phyloP scores from a whole-genome alignment of 2,113 vertebrate genomes.

The Sapayoa aenigma region DNA sequence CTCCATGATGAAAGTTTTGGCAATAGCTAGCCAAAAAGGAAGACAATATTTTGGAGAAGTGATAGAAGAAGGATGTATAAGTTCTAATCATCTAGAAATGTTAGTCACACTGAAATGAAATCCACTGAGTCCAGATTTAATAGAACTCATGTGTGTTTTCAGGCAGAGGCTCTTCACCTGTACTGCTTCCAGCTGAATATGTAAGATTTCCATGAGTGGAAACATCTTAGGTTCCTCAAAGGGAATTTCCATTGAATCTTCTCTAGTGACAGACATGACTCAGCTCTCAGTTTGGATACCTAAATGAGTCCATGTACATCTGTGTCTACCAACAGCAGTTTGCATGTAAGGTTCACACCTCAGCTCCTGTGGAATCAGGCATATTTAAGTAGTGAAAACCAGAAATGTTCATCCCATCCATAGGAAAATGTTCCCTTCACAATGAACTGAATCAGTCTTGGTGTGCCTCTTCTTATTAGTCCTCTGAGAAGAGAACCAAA shows the following conservation, averaged over 20 bases:
- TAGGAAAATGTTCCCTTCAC: rapidly evolving
- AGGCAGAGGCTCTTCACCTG: background rate
- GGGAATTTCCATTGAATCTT: background rate
- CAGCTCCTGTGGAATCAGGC: background rate
- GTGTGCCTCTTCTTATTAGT: background rate
- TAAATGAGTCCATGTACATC: background rate
- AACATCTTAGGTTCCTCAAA: background rate
- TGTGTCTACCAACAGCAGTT: background rate
- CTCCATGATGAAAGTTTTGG: background rate
- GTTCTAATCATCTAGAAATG: background rate
- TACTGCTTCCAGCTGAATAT: background rate
- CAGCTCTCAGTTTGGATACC: background rate
- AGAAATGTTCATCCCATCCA: rapidly evolving
- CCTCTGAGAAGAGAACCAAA: background rate
- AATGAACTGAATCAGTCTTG: background rate
- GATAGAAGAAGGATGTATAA: background rate
- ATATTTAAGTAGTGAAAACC: background rate
- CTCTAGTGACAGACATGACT: background rate
- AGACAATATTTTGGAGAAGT: background rate
- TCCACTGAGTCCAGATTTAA: background rate
- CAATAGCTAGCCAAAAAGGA: background rate
- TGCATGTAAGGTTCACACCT: background rate
- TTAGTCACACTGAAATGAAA: background rate
- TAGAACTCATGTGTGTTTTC: background rate
- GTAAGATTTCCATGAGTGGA: background rate